Percentiles rank a stretch among this genome's conserved stretches.
Evolutionary conservation across 1,140 invertebrate genomes (phyloP).

Genomic region (Lepidotrigona ventralis): DNA sequence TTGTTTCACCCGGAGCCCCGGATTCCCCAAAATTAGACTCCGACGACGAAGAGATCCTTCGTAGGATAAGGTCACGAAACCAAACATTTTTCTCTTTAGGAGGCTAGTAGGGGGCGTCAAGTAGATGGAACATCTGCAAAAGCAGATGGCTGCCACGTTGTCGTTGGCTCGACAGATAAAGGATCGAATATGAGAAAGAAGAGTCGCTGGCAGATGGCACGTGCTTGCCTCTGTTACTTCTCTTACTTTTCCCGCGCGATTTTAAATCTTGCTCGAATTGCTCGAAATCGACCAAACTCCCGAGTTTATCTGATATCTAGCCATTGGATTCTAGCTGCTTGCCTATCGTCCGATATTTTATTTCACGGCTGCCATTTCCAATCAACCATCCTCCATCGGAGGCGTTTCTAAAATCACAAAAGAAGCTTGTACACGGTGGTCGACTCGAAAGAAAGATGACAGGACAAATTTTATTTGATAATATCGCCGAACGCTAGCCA

Average conservation of each 20-base stretch:
- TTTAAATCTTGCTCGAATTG: conserved; percentile 40
- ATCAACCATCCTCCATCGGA: not conserved
- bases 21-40: not conserved
- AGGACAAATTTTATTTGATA: not conserved
- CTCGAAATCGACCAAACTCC: conserved; percentile 16
- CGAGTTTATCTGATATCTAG: conserved; percentile 32
- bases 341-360: not conserved
- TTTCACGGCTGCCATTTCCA: not conserved
- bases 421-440: too few relatives aligned
- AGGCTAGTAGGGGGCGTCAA: not conserved
- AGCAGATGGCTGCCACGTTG: conserved; percentile 58
- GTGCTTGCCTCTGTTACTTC: conserved; percentile 47
- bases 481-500: not conserved
- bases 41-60: not conserved
- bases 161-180: conserved; percentile 41
- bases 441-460: not conserved
- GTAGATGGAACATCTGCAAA: conserved; percentile 62
- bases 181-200: conserved; percentile 19
- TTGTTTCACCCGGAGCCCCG: conserved; percentile 28
- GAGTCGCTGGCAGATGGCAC: conserved; percentile 51
- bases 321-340: not conserved
- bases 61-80: conserved; percentile 17
- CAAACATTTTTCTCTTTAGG: conserved; percentile 46
- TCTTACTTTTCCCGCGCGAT: conserved; percentile 45
- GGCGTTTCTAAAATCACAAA: not conserved